These are phyloP conservation scores for Cliona cf. orientalis DNA, from an alignment of 37 sponge, comb jelly and placozoan species.

Conservation along the genomic window DNA sequence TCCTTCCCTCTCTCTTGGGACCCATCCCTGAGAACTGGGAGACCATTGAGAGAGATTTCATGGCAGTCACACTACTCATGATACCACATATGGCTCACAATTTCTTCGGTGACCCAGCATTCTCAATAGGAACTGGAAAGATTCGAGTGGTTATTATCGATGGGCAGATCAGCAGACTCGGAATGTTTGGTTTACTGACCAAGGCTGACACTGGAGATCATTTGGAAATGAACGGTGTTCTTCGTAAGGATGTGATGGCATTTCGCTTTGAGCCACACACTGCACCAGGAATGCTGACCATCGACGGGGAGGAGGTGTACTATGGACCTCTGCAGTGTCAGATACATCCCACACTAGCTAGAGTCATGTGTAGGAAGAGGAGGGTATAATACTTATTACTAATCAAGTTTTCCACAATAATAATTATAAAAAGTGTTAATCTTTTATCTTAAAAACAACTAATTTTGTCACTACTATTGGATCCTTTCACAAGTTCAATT, in stretches of 20 bases:
- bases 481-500: no score
- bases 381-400: no score
- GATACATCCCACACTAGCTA: slow-evolving; percentile 56
- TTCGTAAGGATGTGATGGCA: slow-evolving; percentile 48
- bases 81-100: slow-evolving; percentile 44
- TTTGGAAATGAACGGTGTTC: neutral
- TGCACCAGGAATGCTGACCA: slow-evolving; percentile 42
- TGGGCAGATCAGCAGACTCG: slow-evolving; percentile 24
- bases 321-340: slow-evolving; percentile 84
- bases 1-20: slow-evolving; percentile 21
- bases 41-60: slow-evolving; percentile 65
- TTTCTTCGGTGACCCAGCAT: slow-evolving; percentile 30
- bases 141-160: slow-evolving; percentile 23
- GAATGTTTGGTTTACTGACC: slow-evolving; percentile 46
- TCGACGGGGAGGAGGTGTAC: slow-evolving; percentile 87
- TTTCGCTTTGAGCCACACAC: slow-evolving; percentile 75
- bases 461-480: no score
- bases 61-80: slow-evolving; percentile 28
- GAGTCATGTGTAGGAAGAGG: slow-evolving; percentile 66
- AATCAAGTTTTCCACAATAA: no score
- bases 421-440: no score
- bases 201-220: slow-evolving; percentile 40
- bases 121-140: slow-evolving; percentile 49
- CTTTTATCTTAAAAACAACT: no score
- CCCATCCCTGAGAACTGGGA: slow-evolving; percentile 72